These are phyloP conservation scores for Scomberomorus guttatus DNA, from an alignment of 2,797 vertebrate genomes.

Conservation along the genomic window DNA sequence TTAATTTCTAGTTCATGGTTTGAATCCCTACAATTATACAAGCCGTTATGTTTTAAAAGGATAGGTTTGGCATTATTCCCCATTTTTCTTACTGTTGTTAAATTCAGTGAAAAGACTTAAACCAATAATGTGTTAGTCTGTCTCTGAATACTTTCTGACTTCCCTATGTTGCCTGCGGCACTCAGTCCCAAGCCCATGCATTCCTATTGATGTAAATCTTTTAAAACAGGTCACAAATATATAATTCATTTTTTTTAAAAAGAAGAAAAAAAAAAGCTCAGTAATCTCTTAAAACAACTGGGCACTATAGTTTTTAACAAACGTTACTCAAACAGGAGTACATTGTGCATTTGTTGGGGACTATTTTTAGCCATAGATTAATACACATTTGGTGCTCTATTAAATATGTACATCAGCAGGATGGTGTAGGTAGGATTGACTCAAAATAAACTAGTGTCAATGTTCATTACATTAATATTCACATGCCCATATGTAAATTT, in stretches of 20 bases:
- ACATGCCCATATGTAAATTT: no score
- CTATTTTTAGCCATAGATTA: neutral
- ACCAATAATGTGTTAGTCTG: neutral
- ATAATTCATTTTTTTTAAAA: neutral
- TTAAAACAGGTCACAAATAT: neutral
- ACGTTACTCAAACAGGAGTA: neutral
- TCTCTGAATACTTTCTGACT: neutral
- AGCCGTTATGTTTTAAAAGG: neutral
- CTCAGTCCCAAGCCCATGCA: neutral
- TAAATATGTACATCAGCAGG: neutral
- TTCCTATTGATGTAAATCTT: neutral
- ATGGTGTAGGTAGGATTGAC: neutral
- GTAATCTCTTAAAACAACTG: neutral
- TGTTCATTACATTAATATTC: neutral
- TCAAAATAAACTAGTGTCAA: slow-evolving; percentile 1
- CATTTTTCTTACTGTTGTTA: neutral
- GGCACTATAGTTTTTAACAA: neutral
- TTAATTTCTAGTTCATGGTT: neutral
- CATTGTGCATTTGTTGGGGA: neutral
- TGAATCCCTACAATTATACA: neutral
- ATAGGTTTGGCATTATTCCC: neutral
- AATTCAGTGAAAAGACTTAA: neutral
- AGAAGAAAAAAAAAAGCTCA: neutral
- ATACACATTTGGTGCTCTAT: neutral
- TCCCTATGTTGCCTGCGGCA: neutral